Base-by-base conservation (phyloP, 2,888 invertebrate genomes). In the Lepidochrysops patricia region DNA sequence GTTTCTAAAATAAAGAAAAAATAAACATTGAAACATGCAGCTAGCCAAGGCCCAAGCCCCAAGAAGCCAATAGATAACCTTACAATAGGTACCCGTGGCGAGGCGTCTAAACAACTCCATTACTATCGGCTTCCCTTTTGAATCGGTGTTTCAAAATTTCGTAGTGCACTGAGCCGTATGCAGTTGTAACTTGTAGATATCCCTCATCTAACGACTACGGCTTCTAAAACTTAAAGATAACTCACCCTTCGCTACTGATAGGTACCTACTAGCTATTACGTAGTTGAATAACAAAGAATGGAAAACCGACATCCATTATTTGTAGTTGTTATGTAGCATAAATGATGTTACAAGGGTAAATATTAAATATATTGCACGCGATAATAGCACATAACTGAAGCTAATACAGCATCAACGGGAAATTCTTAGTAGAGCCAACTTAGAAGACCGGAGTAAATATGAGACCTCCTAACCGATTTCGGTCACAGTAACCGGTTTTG, bases 341-440 rank as follows among this genome's bases (percentile, higher is more conserved):
- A 43, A 43, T 43, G 43, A 23, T 43, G 43, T 43, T 43, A 43
- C 43, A 43, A 43, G 43, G 43, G 43, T 43, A 43, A 43, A 43
- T 13, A 34, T n/a, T n/a, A n/a, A n/a, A n/a, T n/a, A n/a, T n/a
- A n/a, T n/a, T n/a, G 23, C 43, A 43, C 43, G 43, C 43, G 43
- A 43, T 43, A 43, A 43, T 43, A 43, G 19, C 43, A 19, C 19
- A 43, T 19, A 43, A 43, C 19, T 19, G 37, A 43, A 43, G 37
- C 15, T 43, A 43, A 43, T 15, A 43, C 37, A 43, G 7, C 15
- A 43, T 19, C 2, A 15, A 43, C 37, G 9, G 37, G 19, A 15
- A 43, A 43, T 43, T 19, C 43, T 43, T 9, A 43, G 19, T 4
- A 43, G 19, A 9, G 23, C 19, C 9, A 43, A 19, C 19, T 19